These are phyloP conservation scores for Chaetodon trifasciatus DNA, from an alignment of 2,797 vertebrate genomes.

Conservation along the genomic window DNA sequence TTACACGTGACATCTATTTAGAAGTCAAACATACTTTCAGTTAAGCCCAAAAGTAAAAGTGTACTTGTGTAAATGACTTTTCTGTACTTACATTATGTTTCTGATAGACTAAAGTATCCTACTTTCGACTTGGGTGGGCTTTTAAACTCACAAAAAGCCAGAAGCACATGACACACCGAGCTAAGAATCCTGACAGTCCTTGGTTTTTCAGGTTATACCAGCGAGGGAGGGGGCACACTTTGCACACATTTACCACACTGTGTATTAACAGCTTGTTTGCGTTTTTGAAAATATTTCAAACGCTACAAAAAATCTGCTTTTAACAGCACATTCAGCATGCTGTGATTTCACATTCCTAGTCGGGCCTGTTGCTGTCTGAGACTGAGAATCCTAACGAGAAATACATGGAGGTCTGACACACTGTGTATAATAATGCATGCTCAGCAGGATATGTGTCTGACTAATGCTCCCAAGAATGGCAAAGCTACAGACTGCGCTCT, in stretches of 20 bases:
- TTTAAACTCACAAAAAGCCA: conserved; percentile 7
- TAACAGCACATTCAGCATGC: conserved; percentile 6
- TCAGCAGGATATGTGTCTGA: conserved; percentile 69
- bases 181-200: neutral
- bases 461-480: conserved; percentile 49
- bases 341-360: conserved; percentile 44
- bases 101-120: no score
- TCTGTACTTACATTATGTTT: no score
- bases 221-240: neutral
- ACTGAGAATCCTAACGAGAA: conserved; percentile 36
- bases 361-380: conserved; percentile 32
- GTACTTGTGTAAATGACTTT: no score
- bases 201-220: conserved; percentile 3
- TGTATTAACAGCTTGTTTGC: conserved; percentile 42
- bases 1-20: no score
- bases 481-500: conserved; percentile 27
- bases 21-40: no score
- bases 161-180: neutral
- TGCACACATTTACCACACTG: conserved; percentile 15
- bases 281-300: conserved; percentile 35
- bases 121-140: no score
- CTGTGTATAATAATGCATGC: conserved; percentile 46
- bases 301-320: conserved; percentile 16
- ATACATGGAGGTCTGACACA: conserved; percentile 42
- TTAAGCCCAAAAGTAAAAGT: no score